Evolutionary conservation across 2,797 vertebrate genomes (phyloP).

Genomic region (Sandelia bainsii): DNA sequence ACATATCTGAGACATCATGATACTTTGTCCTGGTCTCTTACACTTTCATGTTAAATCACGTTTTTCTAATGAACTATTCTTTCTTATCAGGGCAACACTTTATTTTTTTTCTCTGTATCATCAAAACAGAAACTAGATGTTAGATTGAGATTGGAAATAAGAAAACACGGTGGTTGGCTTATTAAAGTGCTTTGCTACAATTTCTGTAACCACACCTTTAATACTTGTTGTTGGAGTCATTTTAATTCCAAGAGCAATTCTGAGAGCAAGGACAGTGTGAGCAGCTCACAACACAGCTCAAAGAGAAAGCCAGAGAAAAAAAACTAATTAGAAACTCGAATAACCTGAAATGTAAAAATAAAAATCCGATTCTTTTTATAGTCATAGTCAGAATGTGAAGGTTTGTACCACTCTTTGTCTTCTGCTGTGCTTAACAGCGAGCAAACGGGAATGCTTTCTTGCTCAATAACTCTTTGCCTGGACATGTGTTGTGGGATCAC

Average conservation of each 20-base stretch:
- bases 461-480: conserved; percentile 29
- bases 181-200: background rate
- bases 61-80: conserved; percentile 12
- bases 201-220: conserved; percentile 48
- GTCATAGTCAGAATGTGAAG: background rate
- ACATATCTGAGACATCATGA: background rate
- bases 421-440: conserved; percentile 3
- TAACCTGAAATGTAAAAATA: conserved; percentile 28
- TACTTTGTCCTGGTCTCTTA: background rate
- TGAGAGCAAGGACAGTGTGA: conserved; percentile 4
- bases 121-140: conserved; percentile 25
- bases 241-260: conserved; percentile 8
- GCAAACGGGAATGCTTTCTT: conserved; percentile 29
- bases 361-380: conserved; percentile 9
- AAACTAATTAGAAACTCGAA: background rate
- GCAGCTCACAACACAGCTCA: background rate
- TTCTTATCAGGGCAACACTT: background rate
- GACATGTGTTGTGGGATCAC: conserved; percentile 14
- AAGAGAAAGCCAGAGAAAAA: background rate
- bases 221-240: conserved; percentile 14
- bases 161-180: background rate
- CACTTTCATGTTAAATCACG: background rate
- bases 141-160: background rate
- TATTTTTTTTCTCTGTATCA: conserved; percentile 2
- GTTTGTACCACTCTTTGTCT: background rate